These are phyloP conservation scores for Tetramorium bicarinatum DNA, from an alignment of 2,888 invertebrate genomes.

Conservation along the genomic window DNA sequence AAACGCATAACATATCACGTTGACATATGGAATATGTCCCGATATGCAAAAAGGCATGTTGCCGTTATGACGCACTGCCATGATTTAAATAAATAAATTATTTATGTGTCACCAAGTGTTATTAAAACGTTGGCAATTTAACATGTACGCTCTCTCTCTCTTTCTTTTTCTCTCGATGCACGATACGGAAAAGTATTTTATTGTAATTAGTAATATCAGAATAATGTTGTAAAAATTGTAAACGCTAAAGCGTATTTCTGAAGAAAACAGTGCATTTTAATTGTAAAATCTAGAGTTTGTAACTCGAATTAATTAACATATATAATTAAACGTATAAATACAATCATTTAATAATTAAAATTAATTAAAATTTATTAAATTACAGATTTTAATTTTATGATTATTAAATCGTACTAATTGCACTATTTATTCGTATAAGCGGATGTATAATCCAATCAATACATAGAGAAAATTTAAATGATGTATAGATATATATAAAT, in stretches of 20 bases:
- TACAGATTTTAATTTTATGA: constrained; percentile 12
- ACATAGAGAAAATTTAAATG: neutral
- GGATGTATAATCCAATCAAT: neutral
- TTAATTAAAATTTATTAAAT: constrained; percentile 40
- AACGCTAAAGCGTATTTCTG: neutral
- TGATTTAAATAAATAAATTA: constrained; percentile 25
- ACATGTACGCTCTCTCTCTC: neutral
- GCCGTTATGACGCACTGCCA: constrained; percentile 2
- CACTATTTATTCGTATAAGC: constrained; percentile 10
- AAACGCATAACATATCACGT: neutral
- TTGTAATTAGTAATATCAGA: neutral
- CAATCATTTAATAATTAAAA: constrained; percentile 6
- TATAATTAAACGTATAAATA: constrained; percentile 34
- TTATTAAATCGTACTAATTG: constrained; percentile 14
- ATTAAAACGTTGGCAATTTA: constrained; percentile 12
- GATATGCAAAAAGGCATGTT: constrained; percentile 4
- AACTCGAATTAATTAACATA: constrained; percentile 12
- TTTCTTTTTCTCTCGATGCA: neutral
- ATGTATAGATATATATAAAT: neutral
- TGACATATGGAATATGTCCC: neutral
- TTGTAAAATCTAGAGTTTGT: constrained; percentile 11
- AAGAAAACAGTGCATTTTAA: constrained; percentile 6
- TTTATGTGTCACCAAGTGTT: neutral
- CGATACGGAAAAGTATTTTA: constrained; percentile 1
- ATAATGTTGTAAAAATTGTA: neutral